A percentile compares a stretch with the other conserved stretches of the same genome.
These are phyloP conservation scores for Lepus oiostolus DNA, from an alignment of 2,797 vertebrate species.

Conservation along the genomic window DNA sequence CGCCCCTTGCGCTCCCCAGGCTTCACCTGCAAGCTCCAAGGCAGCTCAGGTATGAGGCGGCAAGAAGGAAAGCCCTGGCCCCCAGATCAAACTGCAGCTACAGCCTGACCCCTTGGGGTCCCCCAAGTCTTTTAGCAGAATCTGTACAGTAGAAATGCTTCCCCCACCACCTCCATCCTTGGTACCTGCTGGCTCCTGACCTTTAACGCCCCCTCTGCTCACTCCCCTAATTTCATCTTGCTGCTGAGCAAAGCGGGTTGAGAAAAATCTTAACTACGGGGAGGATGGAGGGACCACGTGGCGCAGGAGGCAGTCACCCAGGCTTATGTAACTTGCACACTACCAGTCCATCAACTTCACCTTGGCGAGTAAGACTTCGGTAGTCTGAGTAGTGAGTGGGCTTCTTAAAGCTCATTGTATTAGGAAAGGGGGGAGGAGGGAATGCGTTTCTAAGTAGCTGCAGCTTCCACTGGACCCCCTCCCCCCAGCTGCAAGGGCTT, in stretches of 20 bases:
- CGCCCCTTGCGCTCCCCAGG: background rate
- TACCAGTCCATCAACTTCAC: constrained; percentile 61
- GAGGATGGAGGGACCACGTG: too few species aligned
- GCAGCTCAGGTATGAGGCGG: too few species aligned
- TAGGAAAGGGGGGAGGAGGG: background rate
- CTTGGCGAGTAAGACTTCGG: constrained; percentile 63
- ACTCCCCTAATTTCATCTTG: background rate
- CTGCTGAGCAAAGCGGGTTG: background rate
- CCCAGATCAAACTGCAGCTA: background rate
- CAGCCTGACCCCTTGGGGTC: background rate
- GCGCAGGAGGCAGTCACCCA: background rate
- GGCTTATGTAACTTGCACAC: constrained; percentile 26
- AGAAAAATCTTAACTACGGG: too few species aligned
- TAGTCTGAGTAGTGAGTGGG: constrained; percentile 68
- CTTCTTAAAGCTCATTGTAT: constrained; percentile 76
- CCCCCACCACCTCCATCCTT: too few species aligned
- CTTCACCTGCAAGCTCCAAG: too few species aligned
- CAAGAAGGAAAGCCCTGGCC: too few species aligned
- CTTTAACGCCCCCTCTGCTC: background rate
- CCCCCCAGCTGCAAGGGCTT: background rate
- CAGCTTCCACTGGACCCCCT: background rate
- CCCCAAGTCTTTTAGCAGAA: constrained; percentile 54
- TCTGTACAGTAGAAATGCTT: background rate
- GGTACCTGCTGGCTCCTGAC: too few species aligned
- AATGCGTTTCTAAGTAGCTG: constrained; percentile 25